These are phyloP conservation scores for Calonectris borealis DNA, from an alignment of 2,113 vertebrate species.

Conservation along the genomic window DNA sequence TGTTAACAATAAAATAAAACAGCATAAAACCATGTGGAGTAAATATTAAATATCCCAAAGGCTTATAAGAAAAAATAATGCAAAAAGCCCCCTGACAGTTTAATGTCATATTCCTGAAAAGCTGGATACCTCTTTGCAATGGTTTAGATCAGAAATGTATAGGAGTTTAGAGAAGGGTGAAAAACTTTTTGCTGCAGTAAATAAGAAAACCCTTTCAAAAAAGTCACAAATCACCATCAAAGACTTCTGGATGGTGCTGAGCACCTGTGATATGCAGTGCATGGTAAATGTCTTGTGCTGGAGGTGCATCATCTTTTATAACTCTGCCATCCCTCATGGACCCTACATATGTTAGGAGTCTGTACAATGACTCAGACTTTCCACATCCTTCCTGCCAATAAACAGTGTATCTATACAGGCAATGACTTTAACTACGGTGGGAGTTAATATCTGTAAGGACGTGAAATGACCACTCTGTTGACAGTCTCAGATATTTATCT, in stretches of 20 bases:
- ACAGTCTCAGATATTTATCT: conserved; percentile 23
- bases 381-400: not conserved
- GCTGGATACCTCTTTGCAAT: not conserved
- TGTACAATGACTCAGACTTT: not conserved
- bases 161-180: not conserved
- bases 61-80: not conserved
- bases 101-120: not conserved
- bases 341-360: not conserved
- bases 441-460: conserved; percentile 1
- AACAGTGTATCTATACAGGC: not conserved
- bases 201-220: not conserved
- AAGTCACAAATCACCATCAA: not conserved
- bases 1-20: not conserved
- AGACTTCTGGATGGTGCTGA: not conserved
- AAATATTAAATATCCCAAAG: not conserved
- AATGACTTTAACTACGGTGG: not conserved
- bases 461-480: conserved; percentile 44
- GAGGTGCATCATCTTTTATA: not conserved
- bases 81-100: not conserved
- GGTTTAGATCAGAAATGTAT: not conserved
- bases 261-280: not conserved
- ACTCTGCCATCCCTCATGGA: not conserved
- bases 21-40: not conserved
- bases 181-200: not conserved
- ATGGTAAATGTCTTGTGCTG: not conserved